Evolutionary conservation across 2,888 invertebrate genomes (phyloP), one percentile per base, ranked within the genome.

Genomic region (Caradrina kadenii): DNA sequence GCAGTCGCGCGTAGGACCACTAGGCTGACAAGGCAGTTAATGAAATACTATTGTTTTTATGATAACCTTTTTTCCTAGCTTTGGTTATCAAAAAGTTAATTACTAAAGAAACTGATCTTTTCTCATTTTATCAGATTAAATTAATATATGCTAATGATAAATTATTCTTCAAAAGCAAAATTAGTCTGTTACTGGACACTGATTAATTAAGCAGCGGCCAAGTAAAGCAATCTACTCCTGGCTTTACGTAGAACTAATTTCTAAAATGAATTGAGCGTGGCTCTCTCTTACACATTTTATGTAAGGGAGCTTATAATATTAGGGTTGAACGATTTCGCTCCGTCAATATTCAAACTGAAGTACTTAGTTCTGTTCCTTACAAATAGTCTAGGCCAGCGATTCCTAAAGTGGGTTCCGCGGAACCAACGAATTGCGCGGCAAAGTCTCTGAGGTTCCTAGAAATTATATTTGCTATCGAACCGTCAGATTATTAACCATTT

Each of bases 211-310:
- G 69, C 62, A 49, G 21, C 42, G 11, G 22, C 56, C 17, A 52
- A 67, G 26, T 59, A 66, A 62, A 64, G 49, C 56, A 59, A 58
- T 21, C 53, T 26, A 26, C 26, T 26, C 26, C 2, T 39, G 63
- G 56, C n/a, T 56, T 54, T 15, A 7, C n/a, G 10, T 26, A 48
- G 17, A 39, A 62, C 22, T 60, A 56, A 62, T 69, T 48, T 63
- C 31, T 75, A 39, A 76, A 80, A 76, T 80, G 63, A 76, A 76
- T 80, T 80, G 49, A 59, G 31, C 53, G 3, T 19, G 8, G 53
- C 53, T 70, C 17, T 22, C 13, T 49, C 17, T 78, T 59, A 59
- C 31, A 70, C 1, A 22, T 42, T 77, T 49, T 19, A 54, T 21
- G n/a, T 53, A 15, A 17, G 4, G 42, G 5, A 45, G 17, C n/a